Evolutionary conservation across 2,797 vertebrate species (phyloP).

Genomic region (Pipistrellus kuhlii): DNA sequence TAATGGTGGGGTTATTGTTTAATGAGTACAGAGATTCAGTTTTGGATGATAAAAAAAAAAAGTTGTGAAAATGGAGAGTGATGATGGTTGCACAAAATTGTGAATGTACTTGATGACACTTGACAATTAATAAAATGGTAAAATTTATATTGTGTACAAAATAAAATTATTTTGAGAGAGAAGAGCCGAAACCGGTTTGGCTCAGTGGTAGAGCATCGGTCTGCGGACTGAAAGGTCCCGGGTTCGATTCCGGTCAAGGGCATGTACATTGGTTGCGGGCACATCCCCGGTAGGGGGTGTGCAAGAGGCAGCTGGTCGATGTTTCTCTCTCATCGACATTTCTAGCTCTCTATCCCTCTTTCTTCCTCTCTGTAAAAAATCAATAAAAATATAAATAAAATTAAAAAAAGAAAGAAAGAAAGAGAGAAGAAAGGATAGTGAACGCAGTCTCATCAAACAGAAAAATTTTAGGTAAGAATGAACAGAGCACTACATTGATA

Average conservation of each 20-base stretch:
- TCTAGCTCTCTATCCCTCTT: too few relatives aligned
- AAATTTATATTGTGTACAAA: background rate
- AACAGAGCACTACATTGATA: background rate
- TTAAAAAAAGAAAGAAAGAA: too few relatives aligned
- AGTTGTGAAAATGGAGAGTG: background rate
- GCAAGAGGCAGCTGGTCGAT: too few relatives aligned
- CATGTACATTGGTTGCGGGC: too few relatives aligned
- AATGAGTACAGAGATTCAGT: background rate
- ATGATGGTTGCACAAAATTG: background rate
- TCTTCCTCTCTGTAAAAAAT: too few relatives aligned
- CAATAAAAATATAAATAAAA: too few relatives aligned
- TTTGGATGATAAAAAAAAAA: background rate
- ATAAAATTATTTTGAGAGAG: background rate
- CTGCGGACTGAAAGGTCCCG: too few relatives aligned
- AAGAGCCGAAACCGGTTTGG: background rate
- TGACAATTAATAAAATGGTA: background rate
- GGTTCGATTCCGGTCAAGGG: too few relatives aligned
- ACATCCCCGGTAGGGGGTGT: too few relatives aligned
- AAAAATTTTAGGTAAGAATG: background rate
- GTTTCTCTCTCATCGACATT: too few relatives aligned
- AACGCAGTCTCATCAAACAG: background rate
- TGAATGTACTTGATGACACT: background rate
- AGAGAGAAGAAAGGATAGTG: background rate
- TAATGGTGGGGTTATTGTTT: background rate
- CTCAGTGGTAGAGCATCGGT: too few relatives aligned